phyloP scores from a whole-genome alignment of 2,113 vertebrate genomes.

The Platysternon megacephalum region DNA sequence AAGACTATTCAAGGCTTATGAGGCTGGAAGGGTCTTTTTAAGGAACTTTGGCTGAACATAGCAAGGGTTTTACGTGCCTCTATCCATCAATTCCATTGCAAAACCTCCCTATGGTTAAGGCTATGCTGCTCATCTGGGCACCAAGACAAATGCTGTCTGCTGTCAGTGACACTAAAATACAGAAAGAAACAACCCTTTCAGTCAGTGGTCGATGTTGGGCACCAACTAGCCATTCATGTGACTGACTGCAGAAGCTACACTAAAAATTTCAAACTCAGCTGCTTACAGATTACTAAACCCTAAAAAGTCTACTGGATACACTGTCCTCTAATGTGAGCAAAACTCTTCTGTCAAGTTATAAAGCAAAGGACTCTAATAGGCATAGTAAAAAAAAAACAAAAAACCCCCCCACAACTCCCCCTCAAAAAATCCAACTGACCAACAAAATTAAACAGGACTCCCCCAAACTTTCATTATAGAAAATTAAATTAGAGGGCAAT shows the following conservation, averaged over 20 bases:
- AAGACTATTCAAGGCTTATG: conserved; percentile 44
- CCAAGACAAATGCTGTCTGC: not conserved
- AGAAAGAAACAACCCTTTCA: not conserved
- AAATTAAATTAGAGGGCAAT: conserved; percentile 52
- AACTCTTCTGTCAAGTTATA: fast-evolving
- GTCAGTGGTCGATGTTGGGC: not conserved
- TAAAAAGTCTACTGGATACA: not conserved
- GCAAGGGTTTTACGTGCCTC: not conserved
- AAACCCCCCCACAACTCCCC: not conserved
- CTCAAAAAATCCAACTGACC: not conserved
- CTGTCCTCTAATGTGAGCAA: fast-evolving
- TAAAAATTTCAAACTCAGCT: not conserved
- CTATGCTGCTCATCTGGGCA: not conserved
- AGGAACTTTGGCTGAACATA: conserved; percentile 79
- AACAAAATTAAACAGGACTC: conserved; percentile 35
- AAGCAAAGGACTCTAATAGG: not conserved
- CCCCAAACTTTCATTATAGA: not conserved
- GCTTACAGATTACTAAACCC: not conserved
- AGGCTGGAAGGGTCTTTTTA: conserved; percentile 58
- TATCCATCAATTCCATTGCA: not conserved
- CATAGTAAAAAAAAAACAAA: not conserved
- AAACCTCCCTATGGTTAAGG: not conserved
- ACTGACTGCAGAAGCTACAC: not conserved
- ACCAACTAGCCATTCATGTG: not conserved
- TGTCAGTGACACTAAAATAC: fast-evolving